Evolutionary conservation across 2,797 vertebrate species (phyloP).

Genomic region (Oryzias sinensis): DNA sequence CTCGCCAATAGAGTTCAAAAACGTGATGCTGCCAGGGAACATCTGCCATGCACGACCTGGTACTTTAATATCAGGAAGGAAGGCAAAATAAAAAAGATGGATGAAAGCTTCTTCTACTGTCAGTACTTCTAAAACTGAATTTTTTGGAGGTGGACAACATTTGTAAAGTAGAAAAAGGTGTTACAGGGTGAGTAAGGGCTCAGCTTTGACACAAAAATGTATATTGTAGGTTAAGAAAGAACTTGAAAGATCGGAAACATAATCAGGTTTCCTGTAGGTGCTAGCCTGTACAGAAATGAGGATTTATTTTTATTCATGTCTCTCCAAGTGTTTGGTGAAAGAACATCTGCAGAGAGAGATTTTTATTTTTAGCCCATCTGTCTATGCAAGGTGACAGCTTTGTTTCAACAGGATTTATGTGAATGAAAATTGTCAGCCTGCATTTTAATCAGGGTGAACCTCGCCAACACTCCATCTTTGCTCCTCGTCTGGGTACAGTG

Average conservation of each 20-base stretch:
- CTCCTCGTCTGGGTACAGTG: conserved; percentile 8
- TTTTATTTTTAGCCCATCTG: conserved; percentile 26
- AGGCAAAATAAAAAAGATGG: conserved; percentile 11
- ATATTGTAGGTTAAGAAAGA: conserved; percentile 26
- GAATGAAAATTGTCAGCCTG: conserved; percentile 17
- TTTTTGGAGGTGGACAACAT: conserved; percentile 40
- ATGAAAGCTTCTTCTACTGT: conserved; percentile 38
- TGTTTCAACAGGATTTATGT: conserved; percentile 22
- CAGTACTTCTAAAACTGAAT: conserved; percentile 31
- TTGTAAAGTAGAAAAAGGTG: conserved; percentile 38
- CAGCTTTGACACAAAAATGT: conserved; percentile 21
- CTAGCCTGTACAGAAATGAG: conserved; percentile 14
- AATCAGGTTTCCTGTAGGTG: conserved; percentile 39
- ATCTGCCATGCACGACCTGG: conserved; percentile 61
- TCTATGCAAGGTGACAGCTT: conserved; percentile 18
- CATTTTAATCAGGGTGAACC: conserved; percentile 16
- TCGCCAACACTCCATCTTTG: conserved; percentile 14
- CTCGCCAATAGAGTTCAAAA: conserved; percentile 51
- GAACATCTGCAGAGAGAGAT: background rate
- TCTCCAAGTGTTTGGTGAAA: background rate
- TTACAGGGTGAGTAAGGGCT: conserved; percentile 28
- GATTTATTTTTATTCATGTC: conserved; percentile 30
- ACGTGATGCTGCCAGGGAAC: conserved; percentile 60
- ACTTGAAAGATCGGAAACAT: conserved; percentile 35
- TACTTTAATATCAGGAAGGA: conserved; percentile 39